Conservation (phyloP, 2,797 vertebrate species). For the Anniella stebbinsi region DNA sequence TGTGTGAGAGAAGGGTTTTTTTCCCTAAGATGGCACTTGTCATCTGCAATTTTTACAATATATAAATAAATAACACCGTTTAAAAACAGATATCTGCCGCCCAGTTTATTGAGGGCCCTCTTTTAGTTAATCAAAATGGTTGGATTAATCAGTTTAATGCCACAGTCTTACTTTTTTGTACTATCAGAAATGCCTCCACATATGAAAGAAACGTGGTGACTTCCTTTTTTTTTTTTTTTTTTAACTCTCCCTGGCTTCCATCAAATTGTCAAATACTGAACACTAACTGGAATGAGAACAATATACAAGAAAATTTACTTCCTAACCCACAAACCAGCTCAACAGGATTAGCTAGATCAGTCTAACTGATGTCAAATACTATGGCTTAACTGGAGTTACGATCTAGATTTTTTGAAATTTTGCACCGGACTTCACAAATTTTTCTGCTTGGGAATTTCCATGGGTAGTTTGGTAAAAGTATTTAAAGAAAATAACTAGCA, state of each 20-base stretch:
- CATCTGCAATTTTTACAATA: background rate
- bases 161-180: background rate
- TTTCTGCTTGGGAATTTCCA: slow-evolving; percentile 65
- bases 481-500: slow-evolving; percentile 66
- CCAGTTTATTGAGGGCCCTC: background rate
- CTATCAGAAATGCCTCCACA: slow-evolving; percentile 42
- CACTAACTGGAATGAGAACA: background rate
- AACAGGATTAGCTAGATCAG: background rate
- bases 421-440: slow-evolving; percentile 23
- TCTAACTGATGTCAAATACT: background rate
- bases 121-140: background rate
- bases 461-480: slow-evolving; percentile 62
- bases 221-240: background rate
- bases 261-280: background rate
- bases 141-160: background rate
- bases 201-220: slow-evolving; percentile 74
- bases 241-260: background rate
- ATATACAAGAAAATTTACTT: background rate
- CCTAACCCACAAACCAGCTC: background rate
- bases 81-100: slow-evolving; percentile 1
- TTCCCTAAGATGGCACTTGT: background rate
- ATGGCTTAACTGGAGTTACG: background rate
- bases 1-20: background rate
- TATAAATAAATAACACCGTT: background rate
- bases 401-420: background rate